Conservation (phyloP, 2,888 invertebrate genomes). For the Pristionchus maxplancki region DNA sequence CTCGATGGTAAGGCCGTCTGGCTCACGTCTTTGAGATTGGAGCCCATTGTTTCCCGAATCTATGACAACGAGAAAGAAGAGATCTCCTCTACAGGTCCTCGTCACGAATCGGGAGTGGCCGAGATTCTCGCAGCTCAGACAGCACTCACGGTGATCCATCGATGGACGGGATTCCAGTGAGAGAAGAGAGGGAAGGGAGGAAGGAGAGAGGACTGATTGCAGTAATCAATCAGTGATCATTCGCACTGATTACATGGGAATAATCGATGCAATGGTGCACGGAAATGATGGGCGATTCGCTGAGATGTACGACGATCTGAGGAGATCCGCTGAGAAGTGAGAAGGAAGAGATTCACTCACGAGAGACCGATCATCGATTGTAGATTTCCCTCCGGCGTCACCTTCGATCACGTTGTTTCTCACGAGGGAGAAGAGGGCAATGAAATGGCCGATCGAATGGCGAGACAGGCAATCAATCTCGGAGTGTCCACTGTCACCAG, state of each 20-base stretch:
- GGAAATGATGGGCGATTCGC: constrained; percentile 50
- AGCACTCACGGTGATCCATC: constrained; percentile 15
- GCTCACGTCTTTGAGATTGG: too few relatives aligned
- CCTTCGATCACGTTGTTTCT: constrained; percentile 57
- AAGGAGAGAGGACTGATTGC: background rate
- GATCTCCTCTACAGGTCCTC: constrained; percentile 14
- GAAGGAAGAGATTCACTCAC: too few relatives aligned
- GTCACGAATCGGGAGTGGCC: constrained; percentile 46
- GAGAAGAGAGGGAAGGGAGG: too few relatives aligned
- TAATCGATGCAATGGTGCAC: constrained; percentile 53
- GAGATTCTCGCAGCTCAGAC: constrained; percentile 51
- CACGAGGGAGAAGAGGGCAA: constrained; percentile 56
- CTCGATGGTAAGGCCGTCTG: background rate
- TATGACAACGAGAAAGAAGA: background rate
- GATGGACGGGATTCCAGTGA: constrained; percentile 49
- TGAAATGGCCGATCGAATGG: constrained; percentile 51
- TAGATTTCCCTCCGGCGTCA: constrained; percentile 51
- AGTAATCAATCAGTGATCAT: constrained; percentile 51
- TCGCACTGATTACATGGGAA: constrained; percentile 53
- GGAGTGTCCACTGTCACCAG: background rate
- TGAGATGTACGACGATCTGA: constrained; percentile 35
- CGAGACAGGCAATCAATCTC: constrained; percentile 25
- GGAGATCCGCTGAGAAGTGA: constrained; percentile 38
- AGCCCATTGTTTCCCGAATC: background rate
- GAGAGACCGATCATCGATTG: constrained; percentile 46